Evolutionary conservation across 2,888 invertebrate genomes (phyloP).

Genomic region (Phalera bucephala): DNA sequence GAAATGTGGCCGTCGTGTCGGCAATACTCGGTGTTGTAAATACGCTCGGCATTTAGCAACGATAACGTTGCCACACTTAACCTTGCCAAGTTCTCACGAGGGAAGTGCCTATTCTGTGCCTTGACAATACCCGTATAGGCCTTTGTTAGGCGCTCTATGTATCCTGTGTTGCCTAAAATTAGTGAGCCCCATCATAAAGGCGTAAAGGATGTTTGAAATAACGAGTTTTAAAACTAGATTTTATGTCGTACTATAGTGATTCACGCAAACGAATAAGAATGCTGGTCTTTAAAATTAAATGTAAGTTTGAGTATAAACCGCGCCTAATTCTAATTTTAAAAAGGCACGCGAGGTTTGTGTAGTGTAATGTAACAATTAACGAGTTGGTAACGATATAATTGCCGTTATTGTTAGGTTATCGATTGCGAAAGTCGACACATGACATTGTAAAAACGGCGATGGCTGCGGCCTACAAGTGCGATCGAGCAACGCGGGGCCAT

Average conservation of each 20-base stretch:
- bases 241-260: slow-evolving; percentile 17
- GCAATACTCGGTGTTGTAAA: slow-evolving; percentile 78
- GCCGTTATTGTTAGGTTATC: slow-evolving; percentile 61
- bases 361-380: slow-evolving; percentile 31
- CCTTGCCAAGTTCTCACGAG: slow-evolving; percentile 82
- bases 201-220: slow-evolving; percentile 36
- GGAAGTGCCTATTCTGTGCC: slow-evolving; percentile 81
- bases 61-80: slow-evolving; percentile 80
- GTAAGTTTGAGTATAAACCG: slow-evolving; percentile 9
- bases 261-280: slow-evolving; percentile 25
- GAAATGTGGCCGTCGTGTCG: slow-evolving; percentile 69
- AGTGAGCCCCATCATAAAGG: slow-evolving; percentile 12
- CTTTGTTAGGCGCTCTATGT: slow-evolving; percentile 72
- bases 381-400: slow-evolving; percentile 41
- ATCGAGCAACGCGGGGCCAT: slow-evolving; percentile 71
- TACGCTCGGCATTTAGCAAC: slow-evolving; percentile 80
- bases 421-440: slow-evolving; percentile 75
- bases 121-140: slow-evolving; percentile 80
- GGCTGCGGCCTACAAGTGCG: slow-evolving; percentile 78
- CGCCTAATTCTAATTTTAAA: slow-evolving; percentile 7
- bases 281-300: slow-evolving; percentile 12
- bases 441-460: slow-evolving; percentile 78
- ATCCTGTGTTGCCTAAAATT: slow-evolving; percentile 68
- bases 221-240: slow-evolving; percentile 40
- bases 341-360: slow-evolving; percentile 9